Evolutionary conservation across 1,140 invertebrate genomes (phyloP).

Genomic region (Rhyzopertha dominica): DNA sequence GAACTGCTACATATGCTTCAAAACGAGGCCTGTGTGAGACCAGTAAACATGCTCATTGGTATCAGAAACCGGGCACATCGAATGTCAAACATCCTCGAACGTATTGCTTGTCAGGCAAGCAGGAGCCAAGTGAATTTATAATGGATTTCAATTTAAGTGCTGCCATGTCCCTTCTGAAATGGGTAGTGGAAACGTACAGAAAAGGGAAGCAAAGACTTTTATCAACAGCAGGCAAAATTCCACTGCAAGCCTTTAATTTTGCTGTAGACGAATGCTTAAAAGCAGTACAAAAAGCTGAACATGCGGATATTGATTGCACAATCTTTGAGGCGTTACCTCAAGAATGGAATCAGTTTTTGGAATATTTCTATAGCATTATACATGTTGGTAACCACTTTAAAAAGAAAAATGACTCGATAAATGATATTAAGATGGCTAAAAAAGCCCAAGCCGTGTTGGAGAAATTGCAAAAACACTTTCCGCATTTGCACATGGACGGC

Average conservation of each 20-base stretch:
- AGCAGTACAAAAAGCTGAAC: constrained; percentile 47
- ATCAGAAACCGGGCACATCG: constrained; percentile 49
- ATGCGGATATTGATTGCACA: constrained; percentile 51
- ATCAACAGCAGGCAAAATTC: constrained; percentile 45
- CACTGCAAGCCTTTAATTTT: constrained; percentile 50
- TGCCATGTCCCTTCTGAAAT: constrained; percentile 75
- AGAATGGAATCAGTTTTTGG: constrained; percentile 71
- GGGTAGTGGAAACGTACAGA: constrained; percentile 56
- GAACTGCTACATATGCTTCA: constrained; percentile 52
- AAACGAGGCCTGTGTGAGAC: constrained; percentile 58
- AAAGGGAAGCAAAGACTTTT: constrained; percentile 45
- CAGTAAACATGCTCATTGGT: constrained; percentile 56
- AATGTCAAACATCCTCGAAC: constrained; percentile 54
- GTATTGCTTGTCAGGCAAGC: constrained; percentile 49
- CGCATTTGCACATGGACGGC: constrained; percentile 69
- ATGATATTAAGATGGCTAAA: constrained; percentile 51
- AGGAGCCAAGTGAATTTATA: constrained; percentile 51
- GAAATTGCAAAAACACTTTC: constrained; percentile 56
- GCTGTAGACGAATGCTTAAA: constrained; percentile 54
- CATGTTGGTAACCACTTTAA: constrained; percentile 42
- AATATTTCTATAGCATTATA: constrained; percentile 51
- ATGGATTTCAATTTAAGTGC: constrained; percentile 73
- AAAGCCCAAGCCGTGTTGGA: constrained; percentile 53
- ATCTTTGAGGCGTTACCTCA: constrained; percentile 43
- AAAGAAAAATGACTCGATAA: no score